Percentiles rank a stretch among this genome's conserved stretches.
Conservation (phyloP, 1,140 invertebrate species). For the Philotrypesis tridentata region DNA sequence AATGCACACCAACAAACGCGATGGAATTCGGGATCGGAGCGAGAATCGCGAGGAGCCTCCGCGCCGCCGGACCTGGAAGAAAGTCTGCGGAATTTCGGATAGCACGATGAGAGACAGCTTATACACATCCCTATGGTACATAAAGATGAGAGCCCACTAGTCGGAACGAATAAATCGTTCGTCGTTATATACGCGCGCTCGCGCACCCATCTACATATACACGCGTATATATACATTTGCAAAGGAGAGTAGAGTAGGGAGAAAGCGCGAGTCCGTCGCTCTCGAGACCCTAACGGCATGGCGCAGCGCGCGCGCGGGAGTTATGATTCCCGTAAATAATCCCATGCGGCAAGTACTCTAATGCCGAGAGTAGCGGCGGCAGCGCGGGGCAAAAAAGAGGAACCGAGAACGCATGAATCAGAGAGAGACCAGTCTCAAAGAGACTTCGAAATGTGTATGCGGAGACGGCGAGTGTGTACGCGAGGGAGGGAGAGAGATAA, state of each 20-base stretch:
- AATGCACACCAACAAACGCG: too few relatives aligned
- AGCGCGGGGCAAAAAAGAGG: background rate
- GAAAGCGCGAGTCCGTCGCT: background rate
- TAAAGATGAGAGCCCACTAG: slow-evolving; percentile 39
- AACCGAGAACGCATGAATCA: slow-evolving; percentile 24
- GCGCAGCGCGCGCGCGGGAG: slow-evolving; percentile 56
- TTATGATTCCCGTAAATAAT: slow-evolving; percentile 71
- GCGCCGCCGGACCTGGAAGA: too few relatives aligned
- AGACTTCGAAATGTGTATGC: background rate
- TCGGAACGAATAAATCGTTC: slow-evolving; percentile 60
- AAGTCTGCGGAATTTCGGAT: background rate
- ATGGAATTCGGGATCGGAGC: too few relatives aligned
- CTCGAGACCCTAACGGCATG: slow-evolving; percentile 55
- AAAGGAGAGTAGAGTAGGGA: background rate
- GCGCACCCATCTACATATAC: too few relatives aligned
- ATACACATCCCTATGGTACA: background rate
- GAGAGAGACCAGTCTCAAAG: background rate
- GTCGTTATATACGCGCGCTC: slow-evolving; percentile 45
- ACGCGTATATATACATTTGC: background rate
- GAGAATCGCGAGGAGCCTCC: too few relatives aligned
- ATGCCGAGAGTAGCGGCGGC: background rate
- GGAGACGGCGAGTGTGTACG: background rate
- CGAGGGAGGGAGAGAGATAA: background rate
- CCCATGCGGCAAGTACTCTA: slow-evolving; percentile 57
- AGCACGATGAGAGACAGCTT: background rate